Conservation (phyloP, 2,797 vertebrate genomes). For the Ptychobarbus kaznakovi region DNA sequence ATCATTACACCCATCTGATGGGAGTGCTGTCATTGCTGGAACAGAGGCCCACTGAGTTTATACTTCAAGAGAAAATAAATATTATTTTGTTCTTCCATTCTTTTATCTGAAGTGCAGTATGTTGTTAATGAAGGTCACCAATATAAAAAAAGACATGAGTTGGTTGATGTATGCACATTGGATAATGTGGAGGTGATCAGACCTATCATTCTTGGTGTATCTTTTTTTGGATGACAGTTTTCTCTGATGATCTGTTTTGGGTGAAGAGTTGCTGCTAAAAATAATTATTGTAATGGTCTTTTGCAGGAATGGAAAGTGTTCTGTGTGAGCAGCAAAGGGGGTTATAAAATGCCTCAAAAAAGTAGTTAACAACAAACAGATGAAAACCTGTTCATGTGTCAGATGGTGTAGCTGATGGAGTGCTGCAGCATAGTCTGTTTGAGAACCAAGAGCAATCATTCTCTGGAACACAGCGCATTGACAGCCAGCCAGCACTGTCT, state of each 20-base stretch:
- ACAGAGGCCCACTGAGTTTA: not conserved
- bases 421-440: conserved; percentile 30
- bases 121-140: conserved; percentile 5
- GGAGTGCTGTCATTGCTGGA: conserved; percentile 14
- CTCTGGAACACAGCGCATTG: conserved; percentile 43
- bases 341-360: conserved; percentile 25
- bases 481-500: conserved; percentile 29
- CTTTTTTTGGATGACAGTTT: not conserved
- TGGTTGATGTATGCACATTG: not conserved
- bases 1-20: conserved; percentile 4
- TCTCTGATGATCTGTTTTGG: not conserved
- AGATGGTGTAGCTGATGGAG: conserved; percentile 41
- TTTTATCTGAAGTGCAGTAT: not conserved
- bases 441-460: conserved; percentile 41
- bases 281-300: not conserved
- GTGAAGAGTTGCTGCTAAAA: conserved; percentile 4
- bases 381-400: conserved; percentile 43
- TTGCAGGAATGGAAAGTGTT: conserved; percentile 18
- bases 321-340: not conserved
- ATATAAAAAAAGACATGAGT: not conserved
- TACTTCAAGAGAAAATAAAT: not conserved
- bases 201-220: not conserved
- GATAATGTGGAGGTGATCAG: not conserved
- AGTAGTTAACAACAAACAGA: conserved; percentile 34
- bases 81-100: not conserved